Evolutionary conservation across 2,113 vertebrate species (phyloP).

Genomic region (Crotalus helleri): DNA sequence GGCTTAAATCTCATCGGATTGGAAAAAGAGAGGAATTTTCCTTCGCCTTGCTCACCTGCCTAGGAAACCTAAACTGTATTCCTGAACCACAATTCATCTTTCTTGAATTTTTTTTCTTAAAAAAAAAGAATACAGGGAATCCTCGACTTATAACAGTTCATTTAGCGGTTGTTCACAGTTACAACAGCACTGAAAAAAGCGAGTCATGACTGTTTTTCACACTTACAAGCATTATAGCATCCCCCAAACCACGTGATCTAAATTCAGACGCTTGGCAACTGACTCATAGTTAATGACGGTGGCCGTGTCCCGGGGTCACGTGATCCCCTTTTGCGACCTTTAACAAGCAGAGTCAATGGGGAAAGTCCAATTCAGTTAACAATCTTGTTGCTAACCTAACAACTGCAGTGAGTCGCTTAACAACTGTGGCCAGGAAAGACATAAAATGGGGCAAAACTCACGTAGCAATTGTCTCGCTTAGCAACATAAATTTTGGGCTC

Average conservation of each 20-base stretch:
- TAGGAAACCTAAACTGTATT: neutral
- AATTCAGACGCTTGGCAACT: neutral
- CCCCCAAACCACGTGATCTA: neutral
- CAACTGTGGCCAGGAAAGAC: neutral
- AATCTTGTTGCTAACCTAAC: neutral
- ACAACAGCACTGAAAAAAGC: neutral
- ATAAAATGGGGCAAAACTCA: neutral
- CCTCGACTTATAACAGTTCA: neutral
- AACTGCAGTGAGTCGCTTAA: neutral
- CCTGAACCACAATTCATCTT: too few relatives aligned
- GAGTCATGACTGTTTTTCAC: neutral
- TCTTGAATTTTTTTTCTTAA: neutral
- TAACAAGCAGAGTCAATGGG: neutral
- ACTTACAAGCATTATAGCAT: neutral
- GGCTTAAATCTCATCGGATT: neutral
- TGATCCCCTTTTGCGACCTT: neutral
- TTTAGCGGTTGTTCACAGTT: neutral
- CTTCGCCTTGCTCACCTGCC: neutral
- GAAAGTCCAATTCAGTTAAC: neutral
- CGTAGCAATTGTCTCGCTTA: neutral
- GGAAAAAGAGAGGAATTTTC: neutral
- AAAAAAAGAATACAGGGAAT: neutral
- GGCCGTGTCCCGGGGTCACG: neutral
- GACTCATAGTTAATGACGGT: neutral
- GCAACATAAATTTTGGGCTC: neutral